Evolutionary conservation across 2,113 vertebrate species (phyloP).

Genomic region (Otolemur garnettii): DNA sequence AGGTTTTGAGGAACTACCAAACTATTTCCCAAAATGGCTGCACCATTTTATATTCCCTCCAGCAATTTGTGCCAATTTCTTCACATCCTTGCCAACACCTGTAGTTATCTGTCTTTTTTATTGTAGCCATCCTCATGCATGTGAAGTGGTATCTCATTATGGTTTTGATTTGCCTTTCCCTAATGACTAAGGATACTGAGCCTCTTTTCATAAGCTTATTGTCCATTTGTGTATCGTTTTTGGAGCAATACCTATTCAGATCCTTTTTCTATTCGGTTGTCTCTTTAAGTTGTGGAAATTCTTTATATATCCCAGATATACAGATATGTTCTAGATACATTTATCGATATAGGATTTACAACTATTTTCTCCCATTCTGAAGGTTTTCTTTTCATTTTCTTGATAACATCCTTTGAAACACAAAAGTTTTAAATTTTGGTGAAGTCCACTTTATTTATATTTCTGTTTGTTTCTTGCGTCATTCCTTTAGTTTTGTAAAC

Average conservation of each 20-base stretch:
- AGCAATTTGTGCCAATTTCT: neutral
- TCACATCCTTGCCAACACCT: neutral
- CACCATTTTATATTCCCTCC: neutral
- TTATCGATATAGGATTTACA: neutral
- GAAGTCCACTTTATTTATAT: neutral
- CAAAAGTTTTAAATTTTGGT: conserved; percentile 3
- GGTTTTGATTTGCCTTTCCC: conserved; percentile 50
- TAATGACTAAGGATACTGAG: neutral
- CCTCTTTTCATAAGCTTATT: neutral
- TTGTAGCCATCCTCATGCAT: neutral
- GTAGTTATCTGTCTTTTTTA: neutral
- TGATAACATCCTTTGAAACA: conserved; percentile 2
- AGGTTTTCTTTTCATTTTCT: conserved; percentile 21
- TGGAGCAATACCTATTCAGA: neutral
- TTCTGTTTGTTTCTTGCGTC: neutral
- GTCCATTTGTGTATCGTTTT: neutral
- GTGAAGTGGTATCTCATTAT: neutral
- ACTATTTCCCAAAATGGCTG: neutral
- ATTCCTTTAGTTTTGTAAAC: neutral
- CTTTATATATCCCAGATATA: neutral
- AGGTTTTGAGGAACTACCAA: conserved; percentile 13
- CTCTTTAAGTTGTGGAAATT: conserved; percentile 42
- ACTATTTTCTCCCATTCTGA: neutral
- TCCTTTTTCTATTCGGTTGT: neutral
- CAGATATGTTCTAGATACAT: neutral